Percentiles rank a stretch among this genome's conserved stretches.
Conservation (phyloP, 2,888 invertebrate genomes). For the Drosophila yooni region DNA sequence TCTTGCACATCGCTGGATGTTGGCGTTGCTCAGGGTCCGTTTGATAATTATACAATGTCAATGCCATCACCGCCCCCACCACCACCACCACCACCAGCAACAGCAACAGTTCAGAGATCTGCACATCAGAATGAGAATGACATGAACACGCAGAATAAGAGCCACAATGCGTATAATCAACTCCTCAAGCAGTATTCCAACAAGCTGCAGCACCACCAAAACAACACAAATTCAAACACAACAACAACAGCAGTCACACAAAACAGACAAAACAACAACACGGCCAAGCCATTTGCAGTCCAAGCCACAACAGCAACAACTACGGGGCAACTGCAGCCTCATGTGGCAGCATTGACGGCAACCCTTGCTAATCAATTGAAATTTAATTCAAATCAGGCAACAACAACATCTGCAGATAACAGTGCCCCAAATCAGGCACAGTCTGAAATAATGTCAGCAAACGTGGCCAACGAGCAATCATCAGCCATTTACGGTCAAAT, state of each 20-base stretch:
- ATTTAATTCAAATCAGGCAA: conserved; percentile 82
- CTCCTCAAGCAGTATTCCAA: conserved; percentile 83
- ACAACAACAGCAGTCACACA: conserved; percentile 42
- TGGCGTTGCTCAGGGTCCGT: conserved; percentile 34
- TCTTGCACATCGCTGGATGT: conserved; percentile 77
- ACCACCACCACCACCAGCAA: conserved; percentile 55
- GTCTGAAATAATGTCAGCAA: conserved; percentile 58
- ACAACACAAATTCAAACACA: conserved; percentile 34
- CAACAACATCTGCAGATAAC: conserved; percentile 36
- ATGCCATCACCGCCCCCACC: conserved; percentile 71
- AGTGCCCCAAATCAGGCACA: conserved; percentile 25
- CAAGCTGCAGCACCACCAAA: conserved; percentile 70
- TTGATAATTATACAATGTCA: conserved; percentile 62
- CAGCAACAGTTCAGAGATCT: conserved; percentile 10
- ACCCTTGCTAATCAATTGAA: conserved; percentile 83
- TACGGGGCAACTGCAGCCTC: conserved; percentile 59
- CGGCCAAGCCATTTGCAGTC: conserved; percentile 49
- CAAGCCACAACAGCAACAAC: conserved; percentile 20
- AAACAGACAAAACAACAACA: conserved; percentile 54
- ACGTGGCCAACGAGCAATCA: conserved; percentile 74
- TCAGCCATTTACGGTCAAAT: conserved; percentile 66
- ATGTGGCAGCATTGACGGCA: conserved; percentile 79
- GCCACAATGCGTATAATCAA: conserved; percentile 82
- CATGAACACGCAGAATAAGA: conserved; percentile 83
- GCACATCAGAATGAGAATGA: conserved; percentile 82